Evolutionary conservation across 2,888 invertebrate species (phyloP).

Genomic region (Auanema sp.): DNA sequence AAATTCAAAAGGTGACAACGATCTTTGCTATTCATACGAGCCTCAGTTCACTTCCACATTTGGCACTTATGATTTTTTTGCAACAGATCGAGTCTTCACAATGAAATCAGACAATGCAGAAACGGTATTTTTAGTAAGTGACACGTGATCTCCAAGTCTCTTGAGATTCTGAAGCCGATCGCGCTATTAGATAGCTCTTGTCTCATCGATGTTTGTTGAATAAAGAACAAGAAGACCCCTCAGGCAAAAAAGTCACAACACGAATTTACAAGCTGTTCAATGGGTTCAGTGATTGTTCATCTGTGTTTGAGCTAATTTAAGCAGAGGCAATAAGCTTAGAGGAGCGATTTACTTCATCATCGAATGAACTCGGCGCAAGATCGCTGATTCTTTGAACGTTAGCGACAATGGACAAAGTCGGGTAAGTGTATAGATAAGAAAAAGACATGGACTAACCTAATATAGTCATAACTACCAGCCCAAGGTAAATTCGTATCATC

Average conservation of each 20-base stretch:
- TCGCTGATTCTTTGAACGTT: too few species aligned
- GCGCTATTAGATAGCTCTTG: constrained; percentile 13
- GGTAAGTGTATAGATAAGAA: neutral
- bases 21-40: too few species aligned
- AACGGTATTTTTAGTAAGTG: neutral
- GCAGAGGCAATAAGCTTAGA: too few species aligned
- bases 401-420: too few species aligned
- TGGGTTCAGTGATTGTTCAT: too few species aligned
- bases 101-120: neutral
- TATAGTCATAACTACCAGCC: constrained; percentile 54
- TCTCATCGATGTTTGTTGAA: constrained; percentile 10
- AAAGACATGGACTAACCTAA: constrained; percentile 33
- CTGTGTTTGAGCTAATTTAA: too few species aligned
- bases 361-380: too few species aligned
- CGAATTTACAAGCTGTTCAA: too few species aligned
- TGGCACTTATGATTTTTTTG: too few species aligned
- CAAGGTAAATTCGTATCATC: constrained; percentile 49
- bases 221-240: neutral
- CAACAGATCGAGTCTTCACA: neutral
- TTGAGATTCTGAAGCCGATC: neutral
- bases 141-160: constrained; percentile 9
- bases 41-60: too few species aligned
- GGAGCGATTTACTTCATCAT: too few species aligned
- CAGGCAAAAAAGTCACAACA: neutral
- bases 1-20: too few species aligned